Conservation (phyloP, 2,113 vertebrate species). For the Sphaerodactylus townsendi region DNA sequence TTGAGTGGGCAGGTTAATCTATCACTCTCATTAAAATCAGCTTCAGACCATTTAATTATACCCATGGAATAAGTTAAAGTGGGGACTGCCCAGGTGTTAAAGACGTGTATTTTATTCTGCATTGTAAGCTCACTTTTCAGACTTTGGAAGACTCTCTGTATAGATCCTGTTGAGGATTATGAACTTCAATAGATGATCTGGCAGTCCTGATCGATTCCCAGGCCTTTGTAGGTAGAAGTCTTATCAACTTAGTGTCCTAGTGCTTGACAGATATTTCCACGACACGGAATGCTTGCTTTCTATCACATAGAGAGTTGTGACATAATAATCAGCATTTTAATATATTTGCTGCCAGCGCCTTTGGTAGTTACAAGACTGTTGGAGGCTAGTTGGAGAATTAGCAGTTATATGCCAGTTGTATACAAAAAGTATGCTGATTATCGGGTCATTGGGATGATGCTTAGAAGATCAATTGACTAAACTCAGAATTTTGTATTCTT, state of each 20-base stretch:
- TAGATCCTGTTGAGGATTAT: background rate
- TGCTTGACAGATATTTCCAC: background rate
- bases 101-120: background rate
- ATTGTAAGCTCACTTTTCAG: background rate
- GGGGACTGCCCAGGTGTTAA: background rate
- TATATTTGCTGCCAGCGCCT: background rate
- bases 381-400: background rate
- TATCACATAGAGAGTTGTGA: background rate
- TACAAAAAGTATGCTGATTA: background rate
- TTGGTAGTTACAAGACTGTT: background rate
- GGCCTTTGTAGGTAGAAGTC: background rate
- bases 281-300: background rate
- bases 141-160: background rate
- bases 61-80: background rate
- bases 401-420: background rate
- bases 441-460: background rate
- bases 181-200: background rate
- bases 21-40: background rate
- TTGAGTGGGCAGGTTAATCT: background rate
- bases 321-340: background rate
- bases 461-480: background rate
- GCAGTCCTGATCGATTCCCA: background rate
- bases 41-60: background rate
- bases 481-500: background rate
- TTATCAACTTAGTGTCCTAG: background rate